Evolutionary conservation across 2,113 vertebrate species (phyloP).

Genomic region (Candoia aspera): DNA sequence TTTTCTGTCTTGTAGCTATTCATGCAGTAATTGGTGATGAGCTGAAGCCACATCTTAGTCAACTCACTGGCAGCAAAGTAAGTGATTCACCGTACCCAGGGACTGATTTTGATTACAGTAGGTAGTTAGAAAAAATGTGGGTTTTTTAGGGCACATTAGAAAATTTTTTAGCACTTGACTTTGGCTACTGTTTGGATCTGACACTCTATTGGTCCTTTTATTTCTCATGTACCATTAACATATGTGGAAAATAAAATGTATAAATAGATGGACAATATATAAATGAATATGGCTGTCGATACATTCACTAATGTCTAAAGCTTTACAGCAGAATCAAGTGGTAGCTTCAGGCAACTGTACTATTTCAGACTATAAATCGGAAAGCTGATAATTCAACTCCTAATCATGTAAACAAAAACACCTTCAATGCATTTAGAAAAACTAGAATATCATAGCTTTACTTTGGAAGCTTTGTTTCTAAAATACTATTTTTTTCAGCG

Average conservation of each 20-base stretch:
- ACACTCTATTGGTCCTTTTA: not conserved
- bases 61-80: constrained; percentile 97
- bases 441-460: not conserved
- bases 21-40: constrained; percentile 95
- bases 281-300: not conserved
- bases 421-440: not conserved
- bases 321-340: not conserved
- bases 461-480: not conserved
- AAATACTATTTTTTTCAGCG: not conserved
- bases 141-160: not conserved
- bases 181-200: not conserved
- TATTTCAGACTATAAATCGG: not conserved
- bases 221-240: not conserved
- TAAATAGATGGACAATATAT: not conserved
- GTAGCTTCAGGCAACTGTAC: not conserved
- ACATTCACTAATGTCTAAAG: not conserved
- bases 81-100: constrained; percentile 44
- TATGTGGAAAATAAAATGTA: not conserved
- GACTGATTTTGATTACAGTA: not conserved
- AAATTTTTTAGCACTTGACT: not conserved
- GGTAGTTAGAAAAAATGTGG: not conserved
- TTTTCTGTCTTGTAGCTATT: constrained; percentile 96
- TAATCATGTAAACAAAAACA: not conserved
- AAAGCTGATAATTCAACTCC: not conserved
- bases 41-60: constrained; percentile 93